phyloP scores from a whole-genome alignment of 1,140 invertebrate genomes.

The Brachionus angularis region DNA sequence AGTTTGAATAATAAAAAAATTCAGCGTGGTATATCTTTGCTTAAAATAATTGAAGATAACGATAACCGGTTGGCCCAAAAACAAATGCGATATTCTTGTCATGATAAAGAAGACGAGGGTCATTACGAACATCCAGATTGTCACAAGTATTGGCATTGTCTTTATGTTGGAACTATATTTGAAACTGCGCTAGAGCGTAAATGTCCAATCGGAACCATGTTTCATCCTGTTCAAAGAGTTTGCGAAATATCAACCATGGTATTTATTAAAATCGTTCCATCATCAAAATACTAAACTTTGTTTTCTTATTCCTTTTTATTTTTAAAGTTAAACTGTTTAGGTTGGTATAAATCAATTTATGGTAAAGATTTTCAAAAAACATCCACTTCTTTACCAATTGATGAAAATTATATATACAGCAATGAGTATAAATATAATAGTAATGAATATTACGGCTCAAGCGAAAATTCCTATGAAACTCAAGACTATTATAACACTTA shows the following conservation, averaged over 20 bases:
- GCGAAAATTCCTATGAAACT: no score
- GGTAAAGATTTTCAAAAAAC: background rate
- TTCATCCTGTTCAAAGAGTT: slow-evolving; percentile 8
- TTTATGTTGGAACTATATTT: slow-evolving; percentile 39
- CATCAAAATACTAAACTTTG: background rate
- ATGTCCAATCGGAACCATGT: slow-evolving; percentile 40
- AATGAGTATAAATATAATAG: no score
- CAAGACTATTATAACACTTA: no score
- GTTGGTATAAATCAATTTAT: slow-evolving; percentile 26
- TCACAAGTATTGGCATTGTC: slow-evolving; percentile 43
- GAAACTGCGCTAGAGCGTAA: slow-evolving; percentile 16
- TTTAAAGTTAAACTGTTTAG: slow-evolving; percentile 5
- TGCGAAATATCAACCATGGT: slow-evolving; percentile 40
- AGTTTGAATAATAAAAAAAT: no score
- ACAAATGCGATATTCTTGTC: background rate
- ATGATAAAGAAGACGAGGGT: slow-evolving; percentile 17
- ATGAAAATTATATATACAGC: no score
- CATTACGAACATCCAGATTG: slow-evolving; percentile 28
- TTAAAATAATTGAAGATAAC: background rate
- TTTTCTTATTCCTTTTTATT: background rate
- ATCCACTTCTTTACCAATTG: background rate
- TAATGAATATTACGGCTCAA: no score
- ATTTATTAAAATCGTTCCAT: background rate
- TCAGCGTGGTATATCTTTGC: background rate
- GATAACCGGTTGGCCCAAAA: background rate